A percentile compares a stretch with the other conserved stretches of the same genome.
phyloP scores from a whole-genome alignment of 2,113 vertebrate species.

The Hystrix cristata region DNA sequence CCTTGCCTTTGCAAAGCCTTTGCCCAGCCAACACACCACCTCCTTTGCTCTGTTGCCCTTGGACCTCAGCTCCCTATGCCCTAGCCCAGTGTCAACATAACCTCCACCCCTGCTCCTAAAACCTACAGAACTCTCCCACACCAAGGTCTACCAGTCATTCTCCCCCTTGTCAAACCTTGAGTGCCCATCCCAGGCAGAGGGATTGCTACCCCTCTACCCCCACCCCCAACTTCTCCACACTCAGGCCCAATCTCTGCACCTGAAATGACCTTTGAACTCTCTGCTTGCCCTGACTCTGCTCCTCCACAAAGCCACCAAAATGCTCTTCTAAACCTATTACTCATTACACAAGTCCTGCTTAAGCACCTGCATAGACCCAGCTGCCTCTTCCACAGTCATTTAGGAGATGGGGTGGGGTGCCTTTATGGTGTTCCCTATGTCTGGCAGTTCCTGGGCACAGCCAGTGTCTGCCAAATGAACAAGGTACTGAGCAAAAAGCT shows the following conservation, averaged over 20 bases:
- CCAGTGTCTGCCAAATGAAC: not conserved
- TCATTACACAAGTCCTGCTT: not conserved
- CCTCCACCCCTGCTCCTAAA: not conserved
- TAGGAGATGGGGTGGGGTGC: not conserved
- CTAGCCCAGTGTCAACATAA: not conserved
- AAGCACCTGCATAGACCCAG: not conserved
- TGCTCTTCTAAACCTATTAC: not conserved
- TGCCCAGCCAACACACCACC: not conserved
- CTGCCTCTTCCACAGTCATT: too few relatives aligned
- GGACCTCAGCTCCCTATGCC: not conserved
- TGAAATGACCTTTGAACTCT: not conserved
- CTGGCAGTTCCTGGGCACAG: not conserved
- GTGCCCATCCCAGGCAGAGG: not conserved
- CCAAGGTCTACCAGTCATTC: not conserved
- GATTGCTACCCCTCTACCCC: not conserved
- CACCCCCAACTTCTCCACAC: not conserved
- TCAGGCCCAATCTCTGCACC: not conserved
- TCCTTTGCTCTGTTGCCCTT: not conserved
- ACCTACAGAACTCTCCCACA: not conserved
- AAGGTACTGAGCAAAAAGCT: not conserved
- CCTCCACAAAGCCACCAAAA: not conserved
- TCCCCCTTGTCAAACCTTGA: not conserved
- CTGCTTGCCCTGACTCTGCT: not conserved
- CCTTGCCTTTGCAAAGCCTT: not conserved
- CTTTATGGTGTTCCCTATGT: not conserved